phyloP scores from a whole-genome alignment of 2,888 invertebrate species.

The Nowickia ferox region DNA sequence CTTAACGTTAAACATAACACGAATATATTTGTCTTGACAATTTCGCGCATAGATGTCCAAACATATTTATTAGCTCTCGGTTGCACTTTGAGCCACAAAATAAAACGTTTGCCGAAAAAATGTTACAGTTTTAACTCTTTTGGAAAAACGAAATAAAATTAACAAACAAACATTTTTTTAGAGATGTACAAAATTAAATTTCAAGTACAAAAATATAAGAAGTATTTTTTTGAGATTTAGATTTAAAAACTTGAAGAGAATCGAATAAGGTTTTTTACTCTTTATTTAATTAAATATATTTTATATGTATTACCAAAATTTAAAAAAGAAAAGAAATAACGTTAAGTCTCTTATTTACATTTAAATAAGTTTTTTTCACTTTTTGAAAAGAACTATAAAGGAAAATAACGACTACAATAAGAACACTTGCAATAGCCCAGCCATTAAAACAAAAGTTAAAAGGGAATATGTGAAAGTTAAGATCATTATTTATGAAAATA shows the following conservation, averaged over 20 bases:
- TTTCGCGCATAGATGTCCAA: background rate
- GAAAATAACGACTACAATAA: slow-evolving; percentile 36
- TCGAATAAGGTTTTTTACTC: slow-evolving; percentile 8
- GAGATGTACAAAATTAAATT: slow-evolving; percentile 55
- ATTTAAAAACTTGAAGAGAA: slow-evolving; percentile 2
- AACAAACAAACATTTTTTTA: slow-evolving; percentile 13
- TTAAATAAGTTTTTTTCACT: slow-evolving; percentile 30
- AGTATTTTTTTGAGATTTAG: slow-evolving; percentile 50
- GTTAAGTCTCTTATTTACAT: slow-evolving; percentile 30
- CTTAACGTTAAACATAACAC: slow-evolving; percentile 42
- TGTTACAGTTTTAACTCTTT: background rate
- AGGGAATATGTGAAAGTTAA: slow-evolving; percentile 63
- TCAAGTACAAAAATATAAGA: slow-evolving; percentile 57
- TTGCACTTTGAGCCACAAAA: slow-evolving; percentile 1
- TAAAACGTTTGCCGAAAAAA: slow-evolving; percentile 1
- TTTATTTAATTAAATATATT: slow-evolving; percentile 23
- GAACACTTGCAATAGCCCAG: slow-evolving; percentile 56
- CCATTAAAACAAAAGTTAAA: slow-evolving; percentile 33
- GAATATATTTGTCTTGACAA: slow-evolving; percentile 7
- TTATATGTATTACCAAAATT: slow-evolving; percentile 15
- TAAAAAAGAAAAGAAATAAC: slow-evolving; percentile 23
- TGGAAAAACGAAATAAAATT: slow-evolving; percentile 9
- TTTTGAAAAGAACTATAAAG: slow-evolving; percentile 37
- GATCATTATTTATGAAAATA: slow-evolving; percentile 45
- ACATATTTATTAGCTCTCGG: slow-evolving; percentile 8